Evolutionary conservation across 23 tunicate species (phyloP).

Genomic region (Botrylloides violaceus): DNA sequence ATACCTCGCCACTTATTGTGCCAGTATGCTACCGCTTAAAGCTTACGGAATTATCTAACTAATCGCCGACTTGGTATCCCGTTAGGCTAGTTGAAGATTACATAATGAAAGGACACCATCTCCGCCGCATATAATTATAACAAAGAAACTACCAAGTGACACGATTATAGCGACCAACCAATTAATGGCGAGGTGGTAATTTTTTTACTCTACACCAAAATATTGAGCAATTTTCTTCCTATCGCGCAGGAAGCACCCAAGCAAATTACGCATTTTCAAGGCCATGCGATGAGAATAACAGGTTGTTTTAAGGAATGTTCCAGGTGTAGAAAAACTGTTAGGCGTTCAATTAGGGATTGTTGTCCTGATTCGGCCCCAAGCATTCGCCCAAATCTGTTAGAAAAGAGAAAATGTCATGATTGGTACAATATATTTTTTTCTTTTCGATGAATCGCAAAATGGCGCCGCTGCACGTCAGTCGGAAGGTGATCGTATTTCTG

Average conservation of each 20-base stretch:
- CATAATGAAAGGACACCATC: constrained; percentile 3
- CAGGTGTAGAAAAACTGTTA: constrained; percentile 10
- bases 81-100: neutral
- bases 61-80: constrained; percentile 10
- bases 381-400: neutral
- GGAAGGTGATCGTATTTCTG: too few relatives aligned
- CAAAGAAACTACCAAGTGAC: neutral
- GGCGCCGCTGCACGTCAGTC: neutral
- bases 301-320: neutral
- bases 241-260: constrained; percentile 6
- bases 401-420: neutral
- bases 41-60: neutral
- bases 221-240: constrained; percentile 14
- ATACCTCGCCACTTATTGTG: neutral
- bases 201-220: constrained; percentile 23
- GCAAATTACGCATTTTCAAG: neutral
- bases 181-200: constrained; percentile 11
- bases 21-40: constrained; percentile 3
- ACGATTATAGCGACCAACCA: constrained; percentile 23
- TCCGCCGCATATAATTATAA: neutral
- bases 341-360: neutral
- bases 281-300: neutral
- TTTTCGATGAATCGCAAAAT: neutral
- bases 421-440: neutral
- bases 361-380: neutral